Base-by-base conservation (phyloP, 2,797 vertebrate species). In the Sandelia bainsii region DNA sequence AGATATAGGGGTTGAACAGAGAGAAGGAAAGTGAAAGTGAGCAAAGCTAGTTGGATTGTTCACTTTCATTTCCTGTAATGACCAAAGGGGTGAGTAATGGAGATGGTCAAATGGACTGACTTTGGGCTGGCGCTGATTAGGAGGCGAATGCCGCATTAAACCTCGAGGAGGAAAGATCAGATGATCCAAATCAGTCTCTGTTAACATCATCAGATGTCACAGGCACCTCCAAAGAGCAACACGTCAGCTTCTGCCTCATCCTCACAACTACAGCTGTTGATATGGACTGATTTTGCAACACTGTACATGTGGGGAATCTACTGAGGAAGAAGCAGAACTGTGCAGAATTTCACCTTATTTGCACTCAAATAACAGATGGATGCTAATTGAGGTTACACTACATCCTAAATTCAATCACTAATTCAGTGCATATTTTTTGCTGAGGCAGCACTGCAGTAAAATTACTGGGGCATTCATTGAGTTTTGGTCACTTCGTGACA, bases 1-100 rank as follows among this genome's bases (percentile, higher is more conserved):
- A 93, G 89, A 92, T 92, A 93, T 84, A 91, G 72, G 75, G 82
- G 72, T 51, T 69, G 75, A 86, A 70, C 67, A 40, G 69, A 75
- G 64, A 79, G 82, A 79, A 72, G 85, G 86, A 79, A 85, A 90
- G 82, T 72, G 79, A 87, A 79, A 84, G 76, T 29, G 56, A 88
- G 82, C 75, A 69, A 75, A 79, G 75, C 72, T 52, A 68, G 73
- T 83, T 82, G 79, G 73, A 72, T 77, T 66, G 79, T 72, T 86
- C 80, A 58, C 85, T 83, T 87, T 78, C 66, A 71, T 87, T 90
- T 88, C 72, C 80, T 74, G 59, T 87, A 84, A 87, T 81, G 86
- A 89, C 82, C 22, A 51, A 72, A 58, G 69, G 77, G 71, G 57
- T 77, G 68, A 80, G 32, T 34, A 34, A 34, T 34, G 42, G 56